These are phyloP conservation scores for Drosophila ficusphila DNA, from an alignment of 1,140 invertebrate genomes.

Conservation along the genomic window DNA sequence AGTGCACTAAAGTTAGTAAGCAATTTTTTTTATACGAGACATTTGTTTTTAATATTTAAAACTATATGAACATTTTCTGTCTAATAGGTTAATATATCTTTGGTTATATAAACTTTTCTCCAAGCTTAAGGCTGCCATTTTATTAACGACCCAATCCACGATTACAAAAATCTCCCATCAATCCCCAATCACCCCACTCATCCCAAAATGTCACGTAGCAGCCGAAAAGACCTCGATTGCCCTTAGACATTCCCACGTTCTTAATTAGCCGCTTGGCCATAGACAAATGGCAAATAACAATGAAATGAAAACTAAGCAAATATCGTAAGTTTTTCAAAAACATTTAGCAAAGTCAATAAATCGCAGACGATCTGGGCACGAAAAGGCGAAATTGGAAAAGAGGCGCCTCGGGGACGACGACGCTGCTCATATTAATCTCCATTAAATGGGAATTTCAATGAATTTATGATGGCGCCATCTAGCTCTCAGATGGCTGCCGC, in stretches of 20 bases:
- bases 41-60: too few relatives aligned
- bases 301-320: slow-evolving; percentile 58
- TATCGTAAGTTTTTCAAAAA: slow-evolving; percentile 63
- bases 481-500: slow-evolving; percentile 45
- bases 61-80: too few relatives aligned
- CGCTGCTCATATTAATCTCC: slow-evolving; percentile 71
- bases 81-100: too few relatives aligned
- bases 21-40: too few relatives aligned
- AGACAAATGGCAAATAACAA: slow-evolving; percentile 35
- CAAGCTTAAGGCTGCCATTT: too few relatives aligned
- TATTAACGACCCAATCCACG: not conserved
- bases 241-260: slow-evolving; percentile 64
- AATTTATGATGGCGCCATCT: slow-evolving; percentile 75
- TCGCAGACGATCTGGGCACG: slow-evolving; percentile 3
- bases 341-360: slow-evolving; percentile 79
- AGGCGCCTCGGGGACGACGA: slow-evolving; percentile 29
- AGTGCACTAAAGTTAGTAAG: too few relatives aligned
- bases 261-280: slow-evolving; percentile 56
- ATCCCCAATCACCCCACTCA: slow-evolving; percentile 13
- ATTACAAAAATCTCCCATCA: not conserved
- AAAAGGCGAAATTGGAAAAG: slow-evolving; percentile 2
- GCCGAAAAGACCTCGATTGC: not conserved
- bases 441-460: slow-evolving; percentile 82
- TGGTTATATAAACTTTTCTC: too few relatives aligned
- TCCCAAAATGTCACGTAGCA: slow-evolving; percentile 35